Evolutionary conservation across 2,113 vertebrate species (phyloP).

Genomic region (Maccullochella peelii): DNA sequence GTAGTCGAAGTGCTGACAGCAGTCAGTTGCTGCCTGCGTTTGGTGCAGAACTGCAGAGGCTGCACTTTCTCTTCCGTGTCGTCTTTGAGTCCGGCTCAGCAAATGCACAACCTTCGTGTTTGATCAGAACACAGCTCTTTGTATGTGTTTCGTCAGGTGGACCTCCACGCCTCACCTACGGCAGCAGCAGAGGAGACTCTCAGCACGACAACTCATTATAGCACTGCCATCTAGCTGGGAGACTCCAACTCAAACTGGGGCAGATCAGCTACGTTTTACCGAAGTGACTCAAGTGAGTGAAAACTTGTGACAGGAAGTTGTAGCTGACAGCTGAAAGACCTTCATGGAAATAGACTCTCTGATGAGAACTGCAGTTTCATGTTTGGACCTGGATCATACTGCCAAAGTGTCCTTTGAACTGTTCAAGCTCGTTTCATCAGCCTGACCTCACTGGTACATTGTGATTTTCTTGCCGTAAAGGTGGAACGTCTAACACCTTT

Average conservation of each 20-base stretch:
- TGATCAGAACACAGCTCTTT: too few species aligned
- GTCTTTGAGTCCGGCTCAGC: too few species aligned
- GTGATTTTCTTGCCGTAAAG: neutral
- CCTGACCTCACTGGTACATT: conserved; percentile 27
- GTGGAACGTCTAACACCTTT: conserved; percentile 11
- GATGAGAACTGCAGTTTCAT: conserved; percentile 55
- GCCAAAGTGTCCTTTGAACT: conserved; percentile 55
- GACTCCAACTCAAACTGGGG: conserved; percentile 4
- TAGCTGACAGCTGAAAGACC: conserved; percentile 36
- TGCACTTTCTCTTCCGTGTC: conserved; percentile 31
- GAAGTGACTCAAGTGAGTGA: conserved; percentile 45
- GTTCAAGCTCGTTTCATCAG: conserved; percentile 2
- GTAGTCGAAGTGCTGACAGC: conserved; percentile 54
- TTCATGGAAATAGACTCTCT: conserved; percentile 56
- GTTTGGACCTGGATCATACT: conserved; percentile 15
- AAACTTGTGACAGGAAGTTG: conserved; percentile 9
- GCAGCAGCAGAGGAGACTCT: conserved; percentile 48
- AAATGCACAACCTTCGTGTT: too few species aligned
- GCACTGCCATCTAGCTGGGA: conserved; percentile 37
- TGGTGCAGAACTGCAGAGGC: conserved; percentile 34
- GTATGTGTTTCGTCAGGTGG: conserved; percentile 67
- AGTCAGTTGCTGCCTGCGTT: neutral
- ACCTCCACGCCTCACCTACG: conserved; percentile 48
- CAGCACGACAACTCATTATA: conserved; percentile 73
- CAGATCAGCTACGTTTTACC: neutral